phyloP scores from a whole-genome alignment of 1,140 invertebrate species.

The Heliconius nattereri region DNA sequence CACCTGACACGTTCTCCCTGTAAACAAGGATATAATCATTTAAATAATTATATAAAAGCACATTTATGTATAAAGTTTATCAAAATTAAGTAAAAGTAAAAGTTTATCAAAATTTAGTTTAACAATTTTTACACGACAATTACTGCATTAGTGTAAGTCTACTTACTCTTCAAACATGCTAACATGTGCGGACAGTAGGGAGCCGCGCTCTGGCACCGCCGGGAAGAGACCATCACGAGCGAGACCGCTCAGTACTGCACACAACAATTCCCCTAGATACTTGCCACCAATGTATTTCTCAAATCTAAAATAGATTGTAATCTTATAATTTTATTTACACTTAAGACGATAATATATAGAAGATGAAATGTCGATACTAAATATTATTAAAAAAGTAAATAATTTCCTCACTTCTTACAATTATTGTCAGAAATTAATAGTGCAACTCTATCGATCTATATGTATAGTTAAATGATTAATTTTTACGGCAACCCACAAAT shows the following conservation, averaged over 20 bases:
- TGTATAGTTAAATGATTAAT: no score
- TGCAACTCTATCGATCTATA: no score
- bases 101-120: no score
- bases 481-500: no score
- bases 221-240: conserved; percentile 87
- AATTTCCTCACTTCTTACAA: no score
- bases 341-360: conserved; percentile 21
- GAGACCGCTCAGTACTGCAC: conserved; percentile 86
- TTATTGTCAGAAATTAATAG: not conserved
- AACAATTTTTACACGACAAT: no score
- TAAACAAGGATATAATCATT: not conserved
- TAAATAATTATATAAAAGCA: no score
- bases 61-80: no score
- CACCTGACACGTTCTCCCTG: conserved; percentile 56
- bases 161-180: conserved; percentile 75
- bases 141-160: no score
- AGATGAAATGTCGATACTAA: no score
- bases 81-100: no score
- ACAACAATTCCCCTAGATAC: conserved; percentile 91
- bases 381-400: no score
- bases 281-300: conserved; percentile 96
- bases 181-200: conserved; percentile 82
- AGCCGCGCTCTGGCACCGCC: conserved; percentile 83
- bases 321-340: not conserved
- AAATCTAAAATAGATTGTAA: conserved; percentile 81